A percentile compares a stretch with the other conserved stretches of the same genome.
Evolutionary conservation across 2,797 vertebrate genomes (phyloP).

Genomic region (Squalus acanthias): DNA sequence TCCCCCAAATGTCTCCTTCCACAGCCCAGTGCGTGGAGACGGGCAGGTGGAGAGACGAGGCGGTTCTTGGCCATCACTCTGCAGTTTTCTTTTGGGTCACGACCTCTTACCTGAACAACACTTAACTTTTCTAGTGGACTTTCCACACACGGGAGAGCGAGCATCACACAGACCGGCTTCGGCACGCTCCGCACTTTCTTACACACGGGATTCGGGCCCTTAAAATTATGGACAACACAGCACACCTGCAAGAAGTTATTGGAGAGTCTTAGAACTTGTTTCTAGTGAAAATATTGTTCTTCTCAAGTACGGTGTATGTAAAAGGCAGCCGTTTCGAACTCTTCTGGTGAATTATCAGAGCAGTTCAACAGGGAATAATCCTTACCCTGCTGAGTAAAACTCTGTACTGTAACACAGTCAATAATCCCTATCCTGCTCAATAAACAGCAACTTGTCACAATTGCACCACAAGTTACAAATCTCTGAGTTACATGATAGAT

Average conservation of each 20-base stretch:
- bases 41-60: not conserved
- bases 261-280: not conserved
- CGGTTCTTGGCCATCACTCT: not conserved
- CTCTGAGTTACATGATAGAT: not conserved
- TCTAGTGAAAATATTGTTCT: not conserved
- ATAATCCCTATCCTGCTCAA: not conserved
- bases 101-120: constrained; percentile 80
- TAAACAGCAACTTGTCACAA: not conserved
- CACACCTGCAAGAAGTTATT: constrained; percentile 61
- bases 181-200: constrained; percentile 61
- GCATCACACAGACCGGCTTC: constrained; percentile 43
- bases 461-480: not conserved
- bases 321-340: not conserved
- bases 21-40: not conserved
- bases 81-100: not conserved
- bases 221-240: constrained; percentile 84
- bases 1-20: not conserved
- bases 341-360: not conserved
- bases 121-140: constrained; percentile 90
- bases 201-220: constrained; percentile 57
- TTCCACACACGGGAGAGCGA: constrained; percentile 65
- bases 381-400: not conserved
- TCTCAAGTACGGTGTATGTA: not conserved
- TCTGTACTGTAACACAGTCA: not conserved
- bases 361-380: not conserved